Conservation (phyloP, 2,888 invertebrate species). For the Lacanobia wlatinum region DNA sequence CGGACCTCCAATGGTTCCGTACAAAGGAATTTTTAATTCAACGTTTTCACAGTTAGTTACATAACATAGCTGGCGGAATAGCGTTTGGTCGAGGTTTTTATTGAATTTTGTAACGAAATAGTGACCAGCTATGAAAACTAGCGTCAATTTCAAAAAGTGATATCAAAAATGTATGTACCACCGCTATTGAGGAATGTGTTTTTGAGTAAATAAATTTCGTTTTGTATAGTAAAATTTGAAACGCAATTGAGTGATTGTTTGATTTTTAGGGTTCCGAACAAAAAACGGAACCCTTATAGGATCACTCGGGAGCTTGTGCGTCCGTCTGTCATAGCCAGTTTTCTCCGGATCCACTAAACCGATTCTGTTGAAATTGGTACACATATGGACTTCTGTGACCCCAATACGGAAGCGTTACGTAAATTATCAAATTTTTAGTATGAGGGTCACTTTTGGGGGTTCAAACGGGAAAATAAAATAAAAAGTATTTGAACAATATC, state of each 20-base stretch:
- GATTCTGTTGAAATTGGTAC: too few relatives aligned
- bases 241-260: neutral
- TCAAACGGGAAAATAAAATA: too few relatives aligned
- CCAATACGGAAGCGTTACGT: too few relatives aligned
- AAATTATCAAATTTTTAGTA: too few relatives aligned
- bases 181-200: neutral
- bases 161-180: conserved; percentile 5
- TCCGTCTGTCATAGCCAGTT: too few relatives aligned
- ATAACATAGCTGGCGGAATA: conserved; percentile 40
- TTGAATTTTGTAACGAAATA: conserved; percentile 60
- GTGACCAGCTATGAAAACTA: conserved; percentile 17
- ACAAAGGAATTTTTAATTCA: conserved; percentile 65
- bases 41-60: conserved; percentile 64
- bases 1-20: conserved; percentile 34
- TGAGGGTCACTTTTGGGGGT: too few relatives aligned
- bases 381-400: too few relatives aligned
- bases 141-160: conserved; percentile 26
- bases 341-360: too few relatives aligned
- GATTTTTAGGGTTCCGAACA: too few relatives aligned
- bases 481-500: too few relatives aligned
- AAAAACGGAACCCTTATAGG: too few relatives aligned
- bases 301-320: too few relatives aligned
- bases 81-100: conserved; percentile 52
- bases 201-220: neutral
- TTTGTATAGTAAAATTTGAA: neutral